Conservation (phyloP, 2,888 invertebrate genomes). For the Drosophila barbarae region DNA sequence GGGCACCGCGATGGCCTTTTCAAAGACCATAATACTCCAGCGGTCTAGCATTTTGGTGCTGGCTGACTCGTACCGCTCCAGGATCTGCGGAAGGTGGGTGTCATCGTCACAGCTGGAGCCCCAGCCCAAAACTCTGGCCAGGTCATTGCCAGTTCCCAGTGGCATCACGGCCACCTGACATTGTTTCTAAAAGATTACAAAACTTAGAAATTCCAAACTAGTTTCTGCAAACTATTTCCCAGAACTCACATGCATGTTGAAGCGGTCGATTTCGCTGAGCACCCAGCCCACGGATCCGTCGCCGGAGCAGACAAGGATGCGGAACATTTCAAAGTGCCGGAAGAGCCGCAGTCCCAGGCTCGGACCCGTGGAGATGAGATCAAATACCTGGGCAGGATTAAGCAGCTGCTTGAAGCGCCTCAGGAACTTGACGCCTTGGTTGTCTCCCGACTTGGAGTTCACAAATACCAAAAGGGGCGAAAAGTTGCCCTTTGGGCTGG, state of each 20-base stretch:
- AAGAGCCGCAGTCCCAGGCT: conserved; percentile 92
- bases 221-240: too few relatives aligned
- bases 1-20: conserved; percentile 84
- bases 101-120: conserved; percentile 98
- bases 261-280: conserved; percentile 95
- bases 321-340: conserved; percentile 96
- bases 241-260: conserved; percentile 93
- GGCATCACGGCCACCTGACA: conserved; percentile 97
- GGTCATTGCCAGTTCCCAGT: conserved; percentile 96
- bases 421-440: conserved; percentile 97
- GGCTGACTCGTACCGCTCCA: conserved; percentile 97
- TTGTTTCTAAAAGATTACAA: conserved; percentile 83
- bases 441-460: conserved; percentile 98
- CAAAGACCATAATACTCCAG: conserved; percentile 98
- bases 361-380: conserved; percentile 93
- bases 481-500: conserved; percentile 83
- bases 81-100: conserved; percentile 92
- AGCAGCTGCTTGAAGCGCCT: conserved; percentile 95
- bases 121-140: conserved; percentile 97
- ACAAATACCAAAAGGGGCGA: conserved; percentile 96
- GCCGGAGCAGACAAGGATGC: conserved; percentile 97
- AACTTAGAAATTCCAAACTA: too few relatives aligned
- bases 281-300: conserved; percentile 99
- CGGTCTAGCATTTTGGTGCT: conserved; percentile 98
- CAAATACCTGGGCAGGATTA: conserved; percentile 98